A percentile compares a stretch with the other conserved stretches of the same genome.
phyloP scores from a whole-genome alignment of 2,797 vertebrate species.

The Hoplostethus mediterraneus region DNA sequence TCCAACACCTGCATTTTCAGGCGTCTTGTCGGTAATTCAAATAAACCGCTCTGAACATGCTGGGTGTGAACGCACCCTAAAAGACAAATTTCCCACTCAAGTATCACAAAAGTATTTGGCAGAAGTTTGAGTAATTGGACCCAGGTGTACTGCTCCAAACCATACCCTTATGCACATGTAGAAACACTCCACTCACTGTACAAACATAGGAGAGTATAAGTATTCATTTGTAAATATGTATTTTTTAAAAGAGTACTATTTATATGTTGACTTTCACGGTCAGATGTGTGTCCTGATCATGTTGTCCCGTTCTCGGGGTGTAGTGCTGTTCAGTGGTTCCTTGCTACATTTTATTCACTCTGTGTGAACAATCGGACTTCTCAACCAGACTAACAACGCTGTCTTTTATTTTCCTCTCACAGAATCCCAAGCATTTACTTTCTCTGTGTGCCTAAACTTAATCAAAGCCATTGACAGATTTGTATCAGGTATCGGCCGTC shows the following conservation, averaged over 20 bases:
- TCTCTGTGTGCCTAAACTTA: not conserved
- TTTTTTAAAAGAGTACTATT: slow-evolving; percentile 58
- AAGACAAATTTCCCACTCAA: not conserved
- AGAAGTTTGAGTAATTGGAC: not conserved
- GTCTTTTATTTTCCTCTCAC: too few relatives aligned
- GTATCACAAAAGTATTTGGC: slow-evolving; percentile 16
- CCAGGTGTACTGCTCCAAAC: slow-evolving; percentile 25
- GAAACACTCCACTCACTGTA: slow-evolving; percentile 42
- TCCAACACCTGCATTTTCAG: too few relatives aligned
- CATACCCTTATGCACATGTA: slow-evolving; percentile 49
- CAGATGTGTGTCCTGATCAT: slow-evolving; percentile 27
- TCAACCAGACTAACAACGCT: too few relatives aligned
- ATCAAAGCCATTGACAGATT: not conserved
- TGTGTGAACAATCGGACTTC: too few relatives aligned
- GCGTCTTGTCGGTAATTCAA: too few relatives aligned
- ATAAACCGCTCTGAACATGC: not conserved
- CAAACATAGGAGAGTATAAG: slow-evolving; percentile 36
- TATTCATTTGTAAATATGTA: slow-evolving; percentile 67
- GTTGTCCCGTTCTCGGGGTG: slow-evolving; percentile 14
- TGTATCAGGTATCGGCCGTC: too few relatives aligned
- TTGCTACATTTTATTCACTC: too few relatives aligned
- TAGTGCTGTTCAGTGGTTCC: not conserved
- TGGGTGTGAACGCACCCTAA: not conserved
- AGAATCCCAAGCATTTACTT: not conserved
- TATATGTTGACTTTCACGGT: slow-evolving; percentile 50